Evolutionary conservation across 2,113 vertebrate species (phyloP).

Genomic region (Sinocyclocheilus maitianheensis): DNA sequence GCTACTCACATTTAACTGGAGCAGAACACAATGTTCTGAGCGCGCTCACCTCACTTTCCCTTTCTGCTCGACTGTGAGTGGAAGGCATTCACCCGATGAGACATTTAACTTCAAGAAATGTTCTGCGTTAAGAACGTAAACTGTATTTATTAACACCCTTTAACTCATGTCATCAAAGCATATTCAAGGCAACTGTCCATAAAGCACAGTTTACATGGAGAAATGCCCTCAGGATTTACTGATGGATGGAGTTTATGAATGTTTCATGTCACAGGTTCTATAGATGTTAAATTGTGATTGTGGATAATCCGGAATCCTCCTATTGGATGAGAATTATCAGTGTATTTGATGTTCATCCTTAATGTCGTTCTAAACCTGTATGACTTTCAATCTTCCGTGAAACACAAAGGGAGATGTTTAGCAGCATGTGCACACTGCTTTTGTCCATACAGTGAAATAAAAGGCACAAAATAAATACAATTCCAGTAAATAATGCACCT

Average conservation of each 20-base stretch:
- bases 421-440: neutral
- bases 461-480: neutral
- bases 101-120: neutral
- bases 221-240: neutral
- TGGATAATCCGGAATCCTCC: neutral
- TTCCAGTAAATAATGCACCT: neutral
- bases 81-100: neutral
- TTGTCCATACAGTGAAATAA: neutral
- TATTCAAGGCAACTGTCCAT: neutral
- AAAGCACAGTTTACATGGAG: neutral
- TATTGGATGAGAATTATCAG: neutral
- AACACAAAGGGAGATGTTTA: neutral
- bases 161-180: neutral
- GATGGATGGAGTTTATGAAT: neutral
- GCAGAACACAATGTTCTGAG: slow-evolving; percentile 24
- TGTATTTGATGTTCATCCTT: neutral
- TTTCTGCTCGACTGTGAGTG: neutral
- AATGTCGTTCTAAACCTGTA: neutral
- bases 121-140: slow-evolving; percentile 30
- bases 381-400: neutral
- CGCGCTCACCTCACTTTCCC: neutral
- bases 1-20: slow-evolving; percentile 13
- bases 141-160: slow-evolving; percentile 1
- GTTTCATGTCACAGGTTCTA: neutral
- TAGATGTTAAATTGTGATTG: neutral